Conservation (phyloP, 2,113 vertebrate genomes). For the Numenius arquata region DNA sequence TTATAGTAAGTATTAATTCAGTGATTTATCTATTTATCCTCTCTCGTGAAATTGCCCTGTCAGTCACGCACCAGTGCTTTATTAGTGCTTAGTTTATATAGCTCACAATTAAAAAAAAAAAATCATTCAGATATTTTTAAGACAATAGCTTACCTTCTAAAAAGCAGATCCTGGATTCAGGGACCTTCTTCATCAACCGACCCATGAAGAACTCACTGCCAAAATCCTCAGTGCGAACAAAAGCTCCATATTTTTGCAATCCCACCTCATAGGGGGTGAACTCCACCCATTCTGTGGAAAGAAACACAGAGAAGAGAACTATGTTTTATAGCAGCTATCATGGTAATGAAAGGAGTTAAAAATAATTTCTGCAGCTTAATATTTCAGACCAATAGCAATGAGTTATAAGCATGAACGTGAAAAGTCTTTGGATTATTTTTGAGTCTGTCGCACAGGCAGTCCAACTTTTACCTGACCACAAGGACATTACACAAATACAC, state of each 20-base stretch:
- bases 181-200: constrained; percentile 78
- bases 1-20: background rate
- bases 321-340: background rate
- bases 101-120: background rate
- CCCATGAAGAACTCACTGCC: constrained; percentile 90
- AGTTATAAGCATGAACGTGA: background rate
- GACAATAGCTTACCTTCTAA: constrained; percentile 73
- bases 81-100: background rate
- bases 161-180: constrained; percentile 81
- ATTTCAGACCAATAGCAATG: background rate
- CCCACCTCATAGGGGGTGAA: constrained; percentile 90
- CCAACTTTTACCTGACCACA: background rate
- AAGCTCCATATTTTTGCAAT: constrained; percentile 85
- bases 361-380: background rate
- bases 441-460: background rate
- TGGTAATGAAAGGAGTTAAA: background rate
- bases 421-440: background rate
- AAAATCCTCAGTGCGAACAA: constrained; percentile 79
- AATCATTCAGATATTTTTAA: background rate
- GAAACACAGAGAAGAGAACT: background rate
- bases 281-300: constrained; percentile 83
- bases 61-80: background rate
- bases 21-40: background rate
- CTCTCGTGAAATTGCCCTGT: background rate
- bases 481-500: background rate